Evolutionary conservation across 2,888 invertebrate species (phyloP), one percentile per base, ranked within the genome.

Genomic region (Euspilapteryx auroguttella): DNA sequence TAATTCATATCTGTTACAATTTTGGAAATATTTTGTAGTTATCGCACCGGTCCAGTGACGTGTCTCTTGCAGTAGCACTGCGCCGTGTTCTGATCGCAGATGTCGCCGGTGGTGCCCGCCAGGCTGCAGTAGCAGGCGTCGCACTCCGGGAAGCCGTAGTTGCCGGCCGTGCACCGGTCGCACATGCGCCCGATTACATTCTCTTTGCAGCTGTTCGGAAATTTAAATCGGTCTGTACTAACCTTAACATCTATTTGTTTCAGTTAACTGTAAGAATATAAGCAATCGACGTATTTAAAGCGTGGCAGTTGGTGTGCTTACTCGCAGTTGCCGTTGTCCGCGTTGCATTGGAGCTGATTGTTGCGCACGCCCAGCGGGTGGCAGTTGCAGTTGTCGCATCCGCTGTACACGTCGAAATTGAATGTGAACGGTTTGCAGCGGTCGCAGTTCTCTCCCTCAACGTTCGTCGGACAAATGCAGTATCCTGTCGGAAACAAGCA

Each of bases 311-410:
- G n/a, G n/a, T n/a, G 3, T 27, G 64, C 81, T 79, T 55, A 89
- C 87, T 75, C 66, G 73, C 96, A 96, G 40, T 85, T 86, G 7
- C 99, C 99, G 40, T 81, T 90, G 29, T 85, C 75, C 2, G 90
- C 77, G 49, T 98, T 90, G 55, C 99, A 99, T 47, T 95, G 94
- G 30, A 90, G 59, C 37, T 87, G 82, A 20, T 86, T 82, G 37
- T 77, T 64, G 23, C 82, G 59, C 0, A 95, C 92, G 4, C 99
- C 99, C 20, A 87, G 61, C 1, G 84, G 82, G 45, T 91, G 83
- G 57, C 99, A 99, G 46, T 86, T 87, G 55, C 98, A 99, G 37
- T 90, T 89, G 58, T 94, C 92, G 56, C 99, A 99, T 5, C 99
- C 99, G 44, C 94, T 90, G 29, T 94, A 85, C 23, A 89, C 86